phyloP scores from a whole-genome alignment of 2,113 vertebrate species.

The Beaufortia kweichowensis region DNA sequence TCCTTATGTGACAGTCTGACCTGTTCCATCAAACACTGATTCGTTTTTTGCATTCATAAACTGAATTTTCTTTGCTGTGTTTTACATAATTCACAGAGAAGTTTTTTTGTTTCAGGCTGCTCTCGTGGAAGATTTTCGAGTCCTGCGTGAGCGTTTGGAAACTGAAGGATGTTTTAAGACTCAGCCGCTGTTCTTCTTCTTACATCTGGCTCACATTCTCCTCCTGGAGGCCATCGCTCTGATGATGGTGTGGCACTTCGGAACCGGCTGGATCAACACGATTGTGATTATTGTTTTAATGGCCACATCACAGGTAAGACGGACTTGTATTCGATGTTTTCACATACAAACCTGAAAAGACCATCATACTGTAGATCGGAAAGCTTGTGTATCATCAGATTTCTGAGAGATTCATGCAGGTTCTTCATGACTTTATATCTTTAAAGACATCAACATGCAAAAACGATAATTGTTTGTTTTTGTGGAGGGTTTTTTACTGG shows the following conservation, averaged over 20 bases:
- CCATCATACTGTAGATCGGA: too few species aligned
- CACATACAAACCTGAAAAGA: too few species aligned
- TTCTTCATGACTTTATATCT: too few species aligned
- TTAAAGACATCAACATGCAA: too few species aligned
- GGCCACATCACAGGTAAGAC: conserved; percentile 82
- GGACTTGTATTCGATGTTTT: too few species aligned
- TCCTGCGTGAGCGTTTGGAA: conserved; percentile 75
- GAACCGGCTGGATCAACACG: conserved; percentile 84
- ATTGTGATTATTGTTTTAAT: conserved; percentile 77
- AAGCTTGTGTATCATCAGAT: too few species aligned
- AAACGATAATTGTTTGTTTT: background rate
- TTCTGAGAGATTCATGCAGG: too few species aligned
- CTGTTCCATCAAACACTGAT: too few species aligned
- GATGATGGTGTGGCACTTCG: conserved; percentile 77
- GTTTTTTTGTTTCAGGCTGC: conserved; percentile 67
- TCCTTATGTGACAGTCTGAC: too few species aligned
- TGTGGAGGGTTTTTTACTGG: background rate
- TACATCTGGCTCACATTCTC: conserved; percentile 84
- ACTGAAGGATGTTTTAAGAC: conserved; percentile 79
- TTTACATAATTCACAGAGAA: too few species aligned
- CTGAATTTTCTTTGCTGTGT: too few species aligned
- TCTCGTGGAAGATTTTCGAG: conserved; percentile 83
- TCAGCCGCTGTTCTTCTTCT: conserved; percentile 82
- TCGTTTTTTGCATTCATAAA: too few species aligned
- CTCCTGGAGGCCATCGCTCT: conserved; percentile 82